Conservation (phyloP, 2,888 invertebrate genomes). For the Gymnosoma rotundatum region DNA sequence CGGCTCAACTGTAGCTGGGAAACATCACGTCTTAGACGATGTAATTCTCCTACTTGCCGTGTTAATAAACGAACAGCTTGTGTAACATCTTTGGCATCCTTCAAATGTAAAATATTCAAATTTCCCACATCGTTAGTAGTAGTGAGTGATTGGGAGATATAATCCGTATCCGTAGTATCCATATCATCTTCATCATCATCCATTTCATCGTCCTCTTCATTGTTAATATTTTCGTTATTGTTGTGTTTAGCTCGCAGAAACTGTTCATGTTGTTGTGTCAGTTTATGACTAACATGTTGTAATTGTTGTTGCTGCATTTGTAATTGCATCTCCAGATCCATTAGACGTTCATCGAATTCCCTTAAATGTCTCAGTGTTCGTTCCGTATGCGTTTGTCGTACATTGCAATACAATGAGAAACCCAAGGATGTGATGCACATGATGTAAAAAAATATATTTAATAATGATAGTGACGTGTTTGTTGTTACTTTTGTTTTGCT, state of each 20-base stretch:
- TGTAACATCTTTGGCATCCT: slow-evolving; percentile 73
- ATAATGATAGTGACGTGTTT: slow-evolving; percentile 75
- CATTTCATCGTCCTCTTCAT: slow-evolving; percentile 9
- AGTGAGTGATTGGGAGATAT: slow-evolving; percentile 20
- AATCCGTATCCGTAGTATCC: slow-evolving; percentile 47
- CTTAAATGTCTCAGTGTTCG: slow-evolving; percentile 79
- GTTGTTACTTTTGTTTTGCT: slow-evolving; percentile 65
- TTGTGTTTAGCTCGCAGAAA: slow-evolving; percentile 34
- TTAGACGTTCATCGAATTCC: slow-evolving; percentile 81
- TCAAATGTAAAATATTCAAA: slow-evolving; percentile 60
- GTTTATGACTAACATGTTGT: slow-evolving; percentile 52
- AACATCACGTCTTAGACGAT: slow-evolving; percentile 81
- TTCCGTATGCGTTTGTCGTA: slow-evolving; percentile 80
- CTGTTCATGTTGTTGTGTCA: slow-evolving; percentile 62
- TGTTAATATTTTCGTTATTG: slow-evolving; percentile 21
- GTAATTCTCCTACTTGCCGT: slow-evolving; percentile 79
- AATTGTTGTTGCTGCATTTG: slow-evolving; percentile 71
- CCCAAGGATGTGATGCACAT: slow-evolving; percentile 81
- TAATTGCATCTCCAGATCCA: slow-evolving; percentile 78
- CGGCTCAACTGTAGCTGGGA: slow-evolving; percentile 81
- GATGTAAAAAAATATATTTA: slow-evolving; percentile 81
- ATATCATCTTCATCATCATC: slow-evolving; percentile 15
- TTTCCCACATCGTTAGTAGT: slow-evolving; percentile 19
- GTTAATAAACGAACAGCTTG: slow-evolving; percentile 78
- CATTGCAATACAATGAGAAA: slow-evolving; percentile 80